Evolutionary conservation across 2,797 vertebrate species (phyloP), one percentile per base, ranked within the genome.

Genomic region (Heteromormyrus szaboi): DNA sequence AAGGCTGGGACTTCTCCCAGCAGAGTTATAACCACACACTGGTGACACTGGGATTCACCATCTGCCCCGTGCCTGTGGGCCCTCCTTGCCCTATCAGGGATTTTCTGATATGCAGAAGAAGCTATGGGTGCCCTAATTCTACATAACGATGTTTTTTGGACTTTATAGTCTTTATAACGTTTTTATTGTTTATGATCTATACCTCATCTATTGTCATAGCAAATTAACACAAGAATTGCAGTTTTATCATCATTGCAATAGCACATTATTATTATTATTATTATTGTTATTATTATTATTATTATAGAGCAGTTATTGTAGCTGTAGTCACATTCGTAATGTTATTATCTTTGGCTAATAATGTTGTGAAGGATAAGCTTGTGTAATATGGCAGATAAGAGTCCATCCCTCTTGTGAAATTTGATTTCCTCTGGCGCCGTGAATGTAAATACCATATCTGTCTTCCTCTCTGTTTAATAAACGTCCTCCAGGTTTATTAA

Each of bases 401-500:
- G 93, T 94, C 92, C 89, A 87, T 14, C 89, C 92, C 90, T 92
- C 88, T 84, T 81, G 76, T 88, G 92, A 93, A 86, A 91, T 88
- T 91, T 37, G 81, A 91, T 91, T 93, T 94, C 92, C 94, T 94
- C 91, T 44, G 92, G 93, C 94, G 90, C 48, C 93, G 92, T 91
- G 89, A 91, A 90, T 95, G 94, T 93, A 96, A 96, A 96, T 95
- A 89, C 62, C 85, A 41, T 46, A 89, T 89, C 62, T 48, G 62
- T 56, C 93, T 93, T 93, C 94, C 95, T 95, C 94, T 91, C 92
- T 90, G 92, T 95, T 95, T 95, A 94, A 95, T 95, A 95, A 95
- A 95, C 93, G 93, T 95, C 94, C 93, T 93, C 92, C 89, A 94
- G 94, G 94, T 95, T 96, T 96, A 96, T 95, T 96, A 95, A 95